phyloP scores from a whole-genome alignment of 2,113 vertebrate species.

The Pao palembangensis region DNA sequence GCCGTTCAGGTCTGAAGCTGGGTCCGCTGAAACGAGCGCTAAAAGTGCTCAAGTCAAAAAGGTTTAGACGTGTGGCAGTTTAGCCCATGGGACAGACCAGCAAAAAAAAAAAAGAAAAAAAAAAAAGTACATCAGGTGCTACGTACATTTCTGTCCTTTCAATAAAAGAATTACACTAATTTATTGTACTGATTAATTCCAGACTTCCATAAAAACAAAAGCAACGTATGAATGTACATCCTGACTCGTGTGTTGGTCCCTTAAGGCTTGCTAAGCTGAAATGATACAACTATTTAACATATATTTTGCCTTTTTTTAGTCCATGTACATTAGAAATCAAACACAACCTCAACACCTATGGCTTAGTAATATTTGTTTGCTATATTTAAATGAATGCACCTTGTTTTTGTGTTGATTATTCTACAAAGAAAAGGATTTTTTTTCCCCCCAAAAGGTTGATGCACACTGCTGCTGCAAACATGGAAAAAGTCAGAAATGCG shows the following conservation, averaged over 20 bases:
- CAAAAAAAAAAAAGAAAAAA: conserved; percentile 19
- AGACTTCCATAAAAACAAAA: conserved; percentile 15
- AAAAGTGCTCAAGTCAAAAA: background rate
- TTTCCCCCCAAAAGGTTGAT: conserved; percentile 2
- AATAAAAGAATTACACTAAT: conserved; percentile 45
- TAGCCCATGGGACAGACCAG: conserved; percentile 33
- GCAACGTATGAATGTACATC: conserved; percentile 40
- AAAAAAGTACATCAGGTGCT: conserved; percentile 57
- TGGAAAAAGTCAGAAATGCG: conserved; percentile 25
- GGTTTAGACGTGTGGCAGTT: conserved; percentile 53
- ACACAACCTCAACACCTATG: conserved; percentile 69
- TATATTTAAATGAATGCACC: conserved; percentile 68
- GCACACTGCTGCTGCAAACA: conserved; percentile 5
- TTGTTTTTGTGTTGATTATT: conserved; percentile 52
- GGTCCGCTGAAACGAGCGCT: no score
- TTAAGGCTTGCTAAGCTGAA: conserved; percentile 73
- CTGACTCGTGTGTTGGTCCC: conserved; percentile 72
- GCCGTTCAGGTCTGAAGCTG: no score
- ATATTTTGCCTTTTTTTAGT: conserved; percentile 27
- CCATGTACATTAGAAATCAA: conserved; percentile 72
- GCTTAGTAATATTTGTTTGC: conserved; percentile 74
- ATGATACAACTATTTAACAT: conserved; percentile 47
- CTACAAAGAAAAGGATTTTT: conserved; percentile 30
- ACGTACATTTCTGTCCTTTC: conserved; percentile 57
- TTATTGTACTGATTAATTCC: conserved; percentile 40